A percentile compares a stretch with the other conserved stretches of the same genome.
phyloP scores from a whole-genome alignment of 2,888 invertebrate genomes.

The Leptopilina drosophilae region DNA sequence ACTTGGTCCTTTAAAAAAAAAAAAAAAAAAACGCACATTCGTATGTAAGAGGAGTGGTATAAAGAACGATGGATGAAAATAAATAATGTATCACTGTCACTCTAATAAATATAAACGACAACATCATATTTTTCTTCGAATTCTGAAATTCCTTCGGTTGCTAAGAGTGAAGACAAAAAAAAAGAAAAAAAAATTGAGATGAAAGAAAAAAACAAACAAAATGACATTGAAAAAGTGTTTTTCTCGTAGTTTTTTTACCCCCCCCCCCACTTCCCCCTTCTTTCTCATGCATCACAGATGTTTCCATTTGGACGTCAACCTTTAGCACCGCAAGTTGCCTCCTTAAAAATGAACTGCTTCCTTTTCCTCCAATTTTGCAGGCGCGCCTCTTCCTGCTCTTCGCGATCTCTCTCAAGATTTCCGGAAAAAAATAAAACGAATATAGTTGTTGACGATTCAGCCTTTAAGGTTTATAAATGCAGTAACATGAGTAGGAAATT shows the following conservation, averaged over 20 bases:
- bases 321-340: slow-evolving; percentile 20
- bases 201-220: background rate
- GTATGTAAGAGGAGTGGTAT: background rate
- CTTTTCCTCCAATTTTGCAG: slow-evolving; percentile 36
- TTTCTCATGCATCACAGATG: slow-evolving; percentile 34
- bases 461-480: slow-evolving; percentile 14
- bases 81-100: slow-evolving; percentile 36
- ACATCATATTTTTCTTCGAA: slow-evolving; percentile 31
- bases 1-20: background rate
- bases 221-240: slow-evolving; percentile 28
- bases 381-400: slow-evolving; percentile 32
- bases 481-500: slow-evolving; percentile 2
- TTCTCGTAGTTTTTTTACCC: slow-evolving; percentile 5
- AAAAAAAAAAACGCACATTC: too few species aligned
- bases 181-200: background rate
- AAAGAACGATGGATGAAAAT: background rate
- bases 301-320: slow-evolving; percentile 37
- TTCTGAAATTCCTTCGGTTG: slow-evolving; percentile 22
- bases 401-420: slow-evolving; percentile 15
- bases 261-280: background rate
- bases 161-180: slow-evolving; percentile 34
- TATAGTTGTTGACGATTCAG: slow-evolving; percentile 30
- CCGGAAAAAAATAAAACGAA: slow-evolving; percentile 27
- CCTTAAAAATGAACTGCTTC: slow-evolving; percentile 40
- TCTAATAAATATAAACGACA: slow-evolving; percentile 38